Base-by-base conservation (phyloP, 1,140 invertebrate genomes). In the Drosophila athabasca region DNA sequence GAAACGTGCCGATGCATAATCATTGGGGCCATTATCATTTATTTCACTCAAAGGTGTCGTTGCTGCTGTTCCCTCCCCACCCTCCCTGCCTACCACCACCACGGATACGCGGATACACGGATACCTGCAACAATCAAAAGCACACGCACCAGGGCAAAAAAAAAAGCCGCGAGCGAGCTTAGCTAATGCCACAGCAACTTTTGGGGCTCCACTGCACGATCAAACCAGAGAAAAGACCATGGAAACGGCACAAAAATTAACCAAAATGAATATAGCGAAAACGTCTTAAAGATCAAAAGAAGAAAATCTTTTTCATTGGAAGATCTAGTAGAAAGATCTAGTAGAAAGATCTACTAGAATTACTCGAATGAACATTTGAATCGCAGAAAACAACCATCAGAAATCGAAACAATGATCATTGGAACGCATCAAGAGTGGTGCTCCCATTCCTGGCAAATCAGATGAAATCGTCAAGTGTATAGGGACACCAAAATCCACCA, bases 1-100 rank as follows among this genome's bases (percentile, higher is more conserved):
- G 82, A 87, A 87, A 87, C 82, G 82, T 87, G 82, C 83, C 83
- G 83, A 88, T 87, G 83, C 82, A 87, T 87, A 87, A 87, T 87
- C 82, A 87, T 87, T 87, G 83, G 69, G 64, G 83, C 82, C 82
- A 87, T 87, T 87, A 87, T 87, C 82, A 88, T 87, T 87, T 87
- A 87, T 87, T 87, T 87, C 85, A 87, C 79, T 79, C 83, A 88
- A 87, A 88, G 75, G 83, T 81, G 82, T 70, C 76, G 74, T 74
- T 76, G 67, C 46, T 65, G 71, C 41, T 77, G 71, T 35, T 59
- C 61, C 45, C 17, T 3, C 26, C 31, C 15, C 45, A 50, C 13
- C 48, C 9, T 3, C 31, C 15, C 45, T 50, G 11, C 48, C 9
- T 3, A n/a, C 19, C 41, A 13, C 19, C 41, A 35, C 26, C 48